A percentile compares a stretch with the other conserved stretches of the same genome.
Conservation (phyloP, 2,113 vertebrate genomes). For the Taurulus bubalis region DNA sequence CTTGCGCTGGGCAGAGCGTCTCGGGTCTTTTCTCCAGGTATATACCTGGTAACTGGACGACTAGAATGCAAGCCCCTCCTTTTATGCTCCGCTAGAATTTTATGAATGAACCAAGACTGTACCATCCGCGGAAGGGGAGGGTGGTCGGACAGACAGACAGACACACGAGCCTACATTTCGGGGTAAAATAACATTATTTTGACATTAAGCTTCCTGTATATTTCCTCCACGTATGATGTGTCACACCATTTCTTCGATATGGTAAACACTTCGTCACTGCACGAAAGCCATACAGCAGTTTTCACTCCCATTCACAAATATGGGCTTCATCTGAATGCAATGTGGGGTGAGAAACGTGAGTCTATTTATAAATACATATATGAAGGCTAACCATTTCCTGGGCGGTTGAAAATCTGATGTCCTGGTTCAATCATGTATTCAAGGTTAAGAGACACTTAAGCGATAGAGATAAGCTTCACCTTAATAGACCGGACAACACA, state of each 20-base stretch:
- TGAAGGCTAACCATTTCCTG: slow-evolving; percentile 20
- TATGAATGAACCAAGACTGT: slow-evolving; percentile 88
- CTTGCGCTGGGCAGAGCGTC: slow-evolving; percentile 50
- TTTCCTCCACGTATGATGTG: not conserved
- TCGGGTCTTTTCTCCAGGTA: slow-evolving; percentile 81
- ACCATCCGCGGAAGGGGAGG: slow-evolving; percentile 76
- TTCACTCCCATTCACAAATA: slow-evolving; percentile 45
- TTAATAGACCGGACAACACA: not conserved
- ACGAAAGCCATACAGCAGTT: not conserved
- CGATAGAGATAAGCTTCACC: not conserved
- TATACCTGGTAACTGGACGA: slow-evolving; percentile 85
- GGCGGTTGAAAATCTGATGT: not conserved
- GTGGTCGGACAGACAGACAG: slow-evolving; percentile 44
- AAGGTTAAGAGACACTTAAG: not conserved
- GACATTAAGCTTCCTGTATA: not conserved
- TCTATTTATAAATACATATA: slow-evolving; percentile 54
- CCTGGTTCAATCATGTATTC: slow-evolving; percentile 8
- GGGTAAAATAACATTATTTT: slow-evolving; percentile 12
- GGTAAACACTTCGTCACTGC: not conserved
- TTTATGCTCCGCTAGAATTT: slow-evolving; percentile 86
- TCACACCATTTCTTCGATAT: not conserved
- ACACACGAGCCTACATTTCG: slow-evolving; percentile 38
- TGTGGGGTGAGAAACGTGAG: slow-evolving; percentile 53
- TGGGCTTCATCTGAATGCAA: slow-evolving; percentile 34
- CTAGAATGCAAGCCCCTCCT: slow-evolving; percentile 84